Conservation (phyloP, 1,140 invertebrate species). For the Cardiocondyla obscurior region DNA sequence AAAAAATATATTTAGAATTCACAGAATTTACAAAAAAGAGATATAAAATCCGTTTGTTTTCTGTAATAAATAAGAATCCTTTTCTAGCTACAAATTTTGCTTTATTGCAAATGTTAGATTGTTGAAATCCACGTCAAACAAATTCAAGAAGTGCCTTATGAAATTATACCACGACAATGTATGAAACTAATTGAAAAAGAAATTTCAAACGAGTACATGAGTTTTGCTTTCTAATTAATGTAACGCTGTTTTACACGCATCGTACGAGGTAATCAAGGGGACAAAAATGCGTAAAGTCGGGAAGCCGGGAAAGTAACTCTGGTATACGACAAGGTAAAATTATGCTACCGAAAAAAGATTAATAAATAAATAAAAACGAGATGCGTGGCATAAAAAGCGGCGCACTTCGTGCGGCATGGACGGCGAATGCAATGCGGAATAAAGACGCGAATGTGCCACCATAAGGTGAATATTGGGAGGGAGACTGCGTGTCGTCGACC, state of each 20-base stretch:
- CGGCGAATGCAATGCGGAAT: slow-evolving; percentile 28
- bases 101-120: background rate
- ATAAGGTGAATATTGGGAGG: background rate
- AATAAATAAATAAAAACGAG: slow-evolving; percentile 16
- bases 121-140: background rate
- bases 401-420: background rate
- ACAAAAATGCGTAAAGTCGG: background rate
- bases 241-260: background rate
- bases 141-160: background rate
- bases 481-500: slow-evolving; percentile 43
- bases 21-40: too few relatives aligned
- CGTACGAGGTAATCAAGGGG: background rate
- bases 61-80: background rate
- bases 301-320: background rate
- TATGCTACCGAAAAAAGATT: slow-evolving; percentile 1
- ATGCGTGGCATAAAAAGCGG: background rate
- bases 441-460: slow-evolving; percentile 17
- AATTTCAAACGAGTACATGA: background rate
- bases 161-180: background rate
- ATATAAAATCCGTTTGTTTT: background rate
- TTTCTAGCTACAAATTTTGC: too few relatives aligned
- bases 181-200: background rate
- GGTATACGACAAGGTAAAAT: background rate
- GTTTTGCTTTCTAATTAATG: background rate
- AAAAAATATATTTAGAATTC: too few relatives aligned